Base-by-base conservation (phyloP, 2,888 invertebrate genomes). In the Lithosia quadra region DNA sequence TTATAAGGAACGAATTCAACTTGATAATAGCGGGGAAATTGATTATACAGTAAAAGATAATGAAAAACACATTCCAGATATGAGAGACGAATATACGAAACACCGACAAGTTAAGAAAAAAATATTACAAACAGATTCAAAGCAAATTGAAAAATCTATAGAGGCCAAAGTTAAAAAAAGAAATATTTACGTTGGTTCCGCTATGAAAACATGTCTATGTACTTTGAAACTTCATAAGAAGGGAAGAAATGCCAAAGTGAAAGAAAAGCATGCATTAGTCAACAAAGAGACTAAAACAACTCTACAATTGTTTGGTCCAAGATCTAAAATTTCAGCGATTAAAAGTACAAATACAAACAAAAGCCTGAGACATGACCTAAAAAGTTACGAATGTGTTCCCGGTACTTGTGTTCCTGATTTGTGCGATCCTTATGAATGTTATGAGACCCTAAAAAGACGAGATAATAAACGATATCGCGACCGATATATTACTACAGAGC, bases 141-240 rank as follows among this genome's bases (percentile, higher is more conserved):
- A 57, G 21, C 55, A 63, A n/a, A 63, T 49, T 24, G 28, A 36
- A 69, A n/a, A 34, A 11, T 24, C 63, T 0, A 18, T 18, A 18
- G 65, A 65, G 59, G 18, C 13, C n/a, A 73, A 55, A 66, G 24
- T 9, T 22, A 67, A 66, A 57, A 62, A 71, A 69, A 71, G 68
- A 39, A 55, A 63, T 53, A 64, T 34, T 36, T 60, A 43, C 55
- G 24, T 74, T 36, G 63, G 68, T 55, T 70, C 81, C 15, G 49
- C 63, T 21, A 63, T 74, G 9, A 73, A 74, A 62, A 67, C 36
- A 67, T 81, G 70, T 73, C 71, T 76, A 36, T 74, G 72, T 70
- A 65, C 67, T 15, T 64, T 76, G 0, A 78, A 73, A 22, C 65
- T 79, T 34, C 63, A 69, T 57, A 74, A 67, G 28, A 74, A 74